Percentiles rank a stretch among this genome's conserved stretches.
Conservation (phyloP, 1,140 invertebrate genomes). For the Philotrypesis tridentata region DNA sequence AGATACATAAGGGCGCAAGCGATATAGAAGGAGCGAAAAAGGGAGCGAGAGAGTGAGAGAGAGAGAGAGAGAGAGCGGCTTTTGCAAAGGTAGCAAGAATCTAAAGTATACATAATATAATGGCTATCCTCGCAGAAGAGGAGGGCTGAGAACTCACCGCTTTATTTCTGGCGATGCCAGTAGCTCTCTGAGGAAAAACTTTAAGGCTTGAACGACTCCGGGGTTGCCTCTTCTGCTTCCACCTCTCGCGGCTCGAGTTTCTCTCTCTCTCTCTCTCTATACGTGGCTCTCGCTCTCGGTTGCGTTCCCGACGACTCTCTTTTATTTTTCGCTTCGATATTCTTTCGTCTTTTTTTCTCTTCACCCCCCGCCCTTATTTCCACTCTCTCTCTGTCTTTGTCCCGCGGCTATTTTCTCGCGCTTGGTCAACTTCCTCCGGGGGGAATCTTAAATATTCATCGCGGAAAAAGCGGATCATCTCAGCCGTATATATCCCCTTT, state of each 20-base stretch:
- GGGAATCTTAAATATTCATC: background rate
- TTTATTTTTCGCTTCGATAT: conserved; percentile 32
- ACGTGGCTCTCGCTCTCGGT: no score
- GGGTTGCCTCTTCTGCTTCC: conserved; percentile 7
- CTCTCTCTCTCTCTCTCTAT: no score
- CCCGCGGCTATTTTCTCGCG: background rate
- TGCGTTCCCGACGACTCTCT: background rate
- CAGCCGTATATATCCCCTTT: background rate
- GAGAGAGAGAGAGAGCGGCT: background rate
- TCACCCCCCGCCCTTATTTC: background rate
- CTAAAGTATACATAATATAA: conserved; percentile 56
- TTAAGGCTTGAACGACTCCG: conserved; percentile 38
- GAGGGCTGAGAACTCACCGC: conserved; percentile 36
- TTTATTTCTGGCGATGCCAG: conserved; percentile 42
- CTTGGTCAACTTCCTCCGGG: background rate
- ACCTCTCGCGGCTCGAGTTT: no score
- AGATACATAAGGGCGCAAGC: background rate
- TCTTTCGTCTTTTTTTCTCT: background rate
- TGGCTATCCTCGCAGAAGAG: conserved; percentile 45
- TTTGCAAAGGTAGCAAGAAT: conserved; percentile 50
- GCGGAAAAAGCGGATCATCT: no score
- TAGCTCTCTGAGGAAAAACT: conserved; percentile 33
- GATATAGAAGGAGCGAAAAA: background rate
- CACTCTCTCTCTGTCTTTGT: no score
- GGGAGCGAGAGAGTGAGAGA: background rate